Evolutionary conservation across 2,113 vertebrate genomes (phyloP), one percentile per base, ranked within the genome.

Genomic region (Clarias magur): DNA sequence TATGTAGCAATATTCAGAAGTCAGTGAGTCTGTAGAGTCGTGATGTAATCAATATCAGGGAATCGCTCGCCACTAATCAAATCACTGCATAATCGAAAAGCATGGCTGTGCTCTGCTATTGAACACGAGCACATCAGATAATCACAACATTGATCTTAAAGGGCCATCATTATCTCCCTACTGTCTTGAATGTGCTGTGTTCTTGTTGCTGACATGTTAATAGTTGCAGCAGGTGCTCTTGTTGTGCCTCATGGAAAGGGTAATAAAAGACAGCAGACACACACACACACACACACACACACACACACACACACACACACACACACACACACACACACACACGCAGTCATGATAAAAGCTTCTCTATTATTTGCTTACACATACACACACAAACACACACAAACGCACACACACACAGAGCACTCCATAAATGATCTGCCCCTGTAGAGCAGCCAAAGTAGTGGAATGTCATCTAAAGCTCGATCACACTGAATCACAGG

Each of bases 381-480:
- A 27, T n/a, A 27, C 65, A 27, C 65, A 67, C n/a, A 13, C 65
- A 67, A 25, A 67, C 68, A 48, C 72, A 75, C 72, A 48, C 72
- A 72, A 30, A 82, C 85, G 81, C 78, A 86, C 54, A 73, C 86
- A 63, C 9, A 85, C 60, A 76, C 72, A 83, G 4, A 83, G 72
- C 72, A 27, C 62, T 62, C 38, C 13, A 85, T 72, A 88, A 82
- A 85, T 82, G 0, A 81, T 85, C 21, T 82, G 87, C 12, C 21
- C 68, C 72, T 72, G 80, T 63, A 19, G 67, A 85, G 23, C 19
- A 67, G 54, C 25, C 21, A 54, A 15, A 48, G 67, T 56, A n/a
- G 57, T 57, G 21, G 70, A 88, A 88, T 80, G 65, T 48, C n/a
- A 84, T 56, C 34, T 54, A 80, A 85, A 75, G 70, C 59, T 42